Evolutionary conservation across 2,113 vertebrate genomes (phyloP), one percentile per base, ranked within the genome.

Genomic region (Neotragus moschatus): DNA sequence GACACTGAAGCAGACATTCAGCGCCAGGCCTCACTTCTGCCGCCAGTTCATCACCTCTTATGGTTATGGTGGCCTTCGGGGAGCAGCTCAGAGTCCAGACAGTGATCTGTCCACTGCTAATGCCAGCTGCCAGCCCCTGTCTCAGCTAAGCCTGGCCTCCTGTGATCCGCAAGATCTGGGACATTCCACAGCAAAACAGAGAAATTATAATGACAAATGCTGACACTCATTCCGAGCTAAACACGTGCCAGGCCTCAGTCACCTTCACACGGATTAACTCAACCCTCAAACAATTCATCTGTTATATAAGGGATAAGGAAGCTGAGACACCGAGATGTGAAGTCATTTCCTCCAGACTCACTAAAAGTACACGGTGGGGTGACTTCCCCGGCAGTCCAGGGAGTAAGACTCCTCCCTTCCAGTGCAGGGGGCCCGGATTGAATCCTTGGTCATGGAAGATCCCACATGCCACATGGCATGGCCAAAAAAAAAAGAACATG

Each of bases 21-120:
- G 98, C 1, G 99, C 99, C 98, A 99, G 99, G 84, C 99, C 99
- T 28, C 99, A 99, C 51, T 99, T 99, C 99, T 99, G 99, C 99
- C 99, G 99, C 98, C 99, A 99, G 99, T 99, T 99, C 97, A 99
- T 99, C 92, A 99, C 99, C 0, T 99, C 99, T 0, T n/a, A n/a
- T n/a, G n/a, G 19, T 25, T 25, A 12, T 0, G 0, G 49, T 19
- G 33, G 39, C 63, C 92, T 47, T 49, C 15, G 3, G 36, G 55
- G 56, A 55, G 66, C 84, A 75, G 84, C 77, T 21, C 36, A 28
- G 53, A 49, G 56, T 36, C 26, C 17, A 3, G 33, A 36, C 23
- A 45, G 17, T 1, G 43, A 28, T 10, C 61, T 19, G 7, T 7
- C n/a, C 17, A 14, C 47, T n/a, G 36, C 79, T 45, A n/a, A 81